A percentile compares a stretch with the other conserved stretches of the same genome.
These are phyloP conservation scores for Pygmarrhopalites habei DNA, from an alignment of 1,140 invertebrate genomes.

Conservation along the genomic window DNA sequence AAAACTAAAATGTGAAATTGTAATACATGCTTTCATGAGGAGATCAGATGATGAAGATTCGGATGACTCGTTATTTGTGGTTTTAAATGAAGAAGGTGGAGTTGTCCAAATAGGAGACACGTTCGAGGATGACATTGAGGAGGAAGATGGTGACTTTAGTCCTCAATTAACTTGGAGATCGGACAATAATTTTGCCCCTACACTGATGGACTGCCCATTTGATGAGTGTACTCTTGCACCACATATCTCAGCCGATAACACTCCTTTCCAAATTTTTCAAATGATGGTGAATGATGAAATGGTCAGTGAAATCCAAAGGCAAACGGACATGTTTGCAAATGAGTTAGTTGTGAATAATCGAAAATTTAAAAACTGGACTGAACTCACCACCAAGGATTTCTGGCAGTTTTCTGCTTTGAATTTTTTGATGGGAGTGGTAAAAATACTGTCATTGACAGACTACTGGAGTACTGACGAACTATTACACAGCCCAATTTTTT, in stretches of 20 bases:
- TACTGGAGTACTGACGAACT: conserved; percentile 15
- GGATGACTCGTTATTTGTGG: too few relatives aligned
- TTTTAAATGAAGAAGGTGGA: too few relatives aligned
- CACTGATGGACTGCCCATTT: too few relatives aligned
- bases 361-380: conserved; percentile 16
- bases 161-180: too few relatives aligned
- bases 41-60: too few relatives aligned
- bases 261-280: conserved; percentile 1
- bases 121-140: too few relatives aligned
- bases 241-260: background rate
- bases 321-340: conserved; percentile 2
- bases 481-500: conserved; percentile 14
- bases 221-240: too few relatives aligned
- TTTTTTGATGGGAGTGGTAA: conserved; percentile 8
- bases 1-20: too few relatives aligned
- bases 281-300: conserved; percentile 8
- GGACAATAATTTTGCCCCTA: too few relatives aligned
- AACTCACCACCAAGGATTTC: background rate
- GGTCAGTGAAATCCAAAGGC: background rate
- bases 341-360: background rate
- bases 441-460: conserved; percentile 8
- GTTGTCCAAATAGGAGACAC: too few relatives aligned
- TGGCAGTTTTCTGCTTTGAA: conserved; percentile 17
- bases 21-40: too few relatives aligned
- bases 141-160: too few relatives aligned